Base-by-base conservation (phyloP, 2,888 invertebrate genomes). In the Scrobipalpa atriplicella region DNA sequence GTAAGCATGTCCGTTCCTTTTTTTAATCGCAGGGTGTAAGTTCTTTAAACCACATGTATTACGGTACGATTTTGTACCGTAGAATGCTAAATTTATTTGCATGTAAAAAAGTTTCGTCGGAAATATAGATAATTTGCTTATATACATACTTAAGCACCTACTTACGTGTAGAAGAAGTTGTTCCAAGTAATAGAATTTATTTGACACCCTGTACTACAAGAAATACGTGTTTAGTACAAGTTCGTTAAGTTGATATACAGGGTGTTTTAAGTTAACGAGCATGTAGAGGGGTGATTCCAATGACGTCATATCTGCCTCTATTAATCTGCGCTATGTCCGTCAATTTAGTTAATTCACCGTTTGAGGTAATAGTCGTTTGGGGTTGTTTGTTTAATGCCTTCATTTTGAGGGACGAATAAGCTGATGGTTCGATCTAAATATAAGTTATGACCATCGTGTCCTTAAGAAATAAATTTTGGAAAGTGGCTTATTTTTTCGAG, bases 291-390 rank as follows among this genome's bases (percentile, higher is more conserved):
- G 71, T 71, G 72, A 72, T 77, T 76, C 78, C 74, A 69, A 73
- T 77, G 76, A 74, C 75, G 77, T 75, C 77, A 83, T 83, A 86
- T 86, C 84, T 81, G 67, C 65, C 70, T 71, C 80, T 79, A 87
- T 87, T 84, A 86, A 87, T 88, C 85, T 84, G 77, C 80, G 76
- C 78, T 74, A 77, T 78, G 69, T 75, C 66, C 13, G 54, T 56
- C 74, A 75, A 81, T 84, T 84, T 81, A 80, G 79, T 84, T 84
- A 83, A 83, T 85, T 83, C 81, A 84, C 84, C 79, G 77, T 83
- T 84, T 82, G 81, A 82, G 76, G 80, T 85, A 83, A 86, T 83
- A 78, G 82, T 75, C 81, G 76, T 78, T 83, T 81, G 79, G 80
- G 78, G 74, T 71, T 73, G 75, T 70, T 71, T 71, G 72, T 72